These are phyloP conservation scores for Cydia pomonella DNA, from an alignment of 1,140 invertebrate species.

Conservation along the genomic window DNA sequence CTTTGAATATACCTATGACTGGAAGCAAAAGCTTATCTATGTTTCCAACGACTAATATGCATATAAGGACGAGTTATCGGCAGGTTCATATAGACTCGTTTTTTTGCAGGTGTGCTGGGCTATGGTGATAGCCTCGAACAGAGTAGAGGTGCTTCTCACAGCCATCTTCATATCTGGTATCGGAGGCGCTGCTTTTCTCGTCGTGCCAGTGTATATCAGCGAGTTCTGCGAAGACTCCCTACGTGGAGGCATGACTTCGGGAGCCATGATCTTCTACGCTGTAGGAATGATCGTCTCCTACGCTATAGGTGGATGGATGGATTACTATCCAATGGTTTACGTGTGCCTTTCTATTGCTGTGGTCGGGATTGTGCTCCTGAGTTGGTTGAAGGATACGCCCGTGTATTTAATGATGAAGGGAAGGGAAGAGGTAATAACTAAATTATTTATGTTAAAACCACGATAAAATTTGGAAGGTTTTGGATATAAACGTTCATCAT, in stretches of 20 bases:
- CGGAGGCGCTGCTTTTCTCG: conserved; percentile 42
- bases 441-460: not conserved
- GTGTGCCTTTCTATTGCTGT: conserved; percentile 43
- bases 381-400: conserved; percentile 54
- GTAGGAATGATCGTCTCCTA: conserved; percentile 54
- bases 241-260: conserved; percentile 53
- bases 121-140: conserved; percentile 38
- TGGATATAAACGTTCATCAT: too few species aligned
- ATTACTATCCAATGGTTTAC: conserved; percentile 50
- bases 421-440: conserved; percentile 45
- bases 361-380: conserved; percentile 39
- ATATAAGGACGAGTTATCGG: too few species aligned
- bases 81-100: not conserved
- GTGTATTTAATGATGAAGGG: conserved; percentile 53
- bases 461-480: too few species aligned
- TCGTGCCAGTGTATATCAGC: conserved; percentile 51
- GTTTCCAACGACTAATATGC: too few species aligned
- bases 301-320: conserved; percentile 50
- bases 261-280: conserved; percentile 45
- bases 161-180: conserved; percentile 48
- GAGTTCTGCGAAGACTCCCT: conserved; percentile 58
- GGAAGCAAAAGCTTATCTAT: too few species aligned
- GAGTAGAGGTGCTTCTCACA: conserved; percentile 46
- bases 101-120: conserved; percentile 49
- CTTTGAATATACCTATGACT: too few species aligned